These are phyloP conservation scores for Peromyscus leucopus DNA, from an alignment of 2,113 vertebrate genomes.

Conservation along the genomic window DNA sequence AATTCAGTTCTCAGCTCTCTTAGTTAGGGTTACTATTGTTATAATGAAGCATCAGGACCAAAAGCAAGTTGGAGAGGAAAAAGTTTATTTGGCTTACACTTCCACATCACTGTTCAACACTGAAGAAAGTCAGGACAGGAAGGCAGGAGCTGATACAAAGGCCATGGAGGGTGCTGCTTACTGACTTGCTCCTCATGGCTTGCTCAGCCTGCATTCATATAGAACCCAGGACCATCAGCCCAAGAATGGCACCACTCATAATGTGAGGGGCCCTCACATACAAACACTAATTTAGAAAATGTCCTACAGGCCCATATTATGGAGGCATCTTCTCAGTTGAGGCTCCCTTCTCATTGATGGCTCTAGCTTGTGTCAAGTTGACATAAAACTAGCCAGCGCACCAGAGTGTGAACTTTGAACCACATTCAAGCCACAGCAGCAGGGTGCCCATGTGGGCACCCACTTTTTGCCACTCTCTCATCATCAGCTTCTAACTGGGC, in stretches of 20 bases:
- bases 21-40: neutral
- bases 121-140: neutral
- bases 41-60: neutral
- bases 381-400: neutral
- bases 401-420: no score
- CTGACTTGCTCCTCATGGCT: neutral
- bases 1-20: neutral
- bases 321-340: neutral
- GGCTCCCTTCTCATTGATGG: neutral
- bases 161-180: neutral
- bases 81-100: neutral
- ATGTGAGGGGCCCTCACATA: neutral
- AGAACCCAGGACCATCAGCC: neutral
- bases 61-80: neutral
- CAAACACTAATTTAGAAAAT: neutral
- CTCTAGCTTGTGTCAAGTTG: neutral
- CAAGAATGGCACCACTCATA: neutral
- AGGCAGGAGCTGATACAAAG: neutral
- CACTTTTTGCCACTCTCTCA: no score
- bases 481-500: neutral
- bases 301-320: neutral
- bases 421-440: no score
- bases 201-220: neutral
- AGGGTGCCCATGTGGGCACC: neutral
- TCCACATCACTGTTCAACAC: neutral